A percentile compares a stretch with the other conserved stretches of the same genome.
Evolutionary conservation across 2,113 vertebrate species (phyloP).

Genomic region (Ranitomeya imitator): DNA sequence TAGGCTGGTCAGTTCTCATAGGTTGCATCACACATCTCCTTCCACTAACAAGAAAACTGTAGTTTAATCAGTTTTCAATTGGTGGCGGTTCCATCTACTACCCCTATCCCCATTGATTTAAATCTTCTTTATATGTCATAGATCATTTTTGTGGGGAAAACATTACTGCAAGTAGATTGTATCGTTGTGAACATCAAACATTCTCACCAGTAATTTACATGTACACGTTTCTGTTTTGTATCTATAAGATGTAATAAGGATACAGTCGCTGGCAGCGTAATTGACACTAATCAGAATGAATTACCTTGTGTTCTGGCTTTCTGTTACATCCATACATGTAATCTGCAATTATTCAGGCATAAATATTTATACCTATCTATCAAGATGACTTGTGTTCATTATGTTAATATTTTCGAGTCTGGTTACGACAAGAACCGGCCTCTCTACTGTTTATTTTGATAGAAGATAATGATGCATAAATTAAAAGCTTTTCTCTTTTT

Average conservation of each 20-base stretch:
- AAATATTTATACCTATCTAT: slow-evolving; percentile 33
- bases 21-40: no score
- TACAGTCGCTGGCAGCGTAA: neutral
- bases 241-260: neutral
- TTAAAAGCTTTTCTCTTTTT: slow-evolving; percentile 10
- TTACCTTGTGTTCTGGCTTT: neutral
- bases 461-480: slow-evolving; percentile 32
- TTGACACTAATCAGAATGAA: slow-evolving; percentile 17
- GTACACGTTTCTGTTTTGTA: neutral
- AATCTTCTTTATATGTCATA: neutral
- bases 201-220: neutral
- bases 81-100: no score
- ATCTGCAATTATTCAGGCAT: neutral
- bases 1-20: no score
- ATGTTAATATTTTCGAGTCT: slow-evolving; percentile 8
- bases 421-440: neutral
- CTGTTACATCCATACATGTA: neutral
- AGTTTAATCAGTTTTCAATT: no score
- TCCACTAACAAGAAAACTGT: no score
- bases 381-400: slow-evolving; percentile 26
- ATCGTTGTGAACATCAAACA: neutral
- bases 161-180: neutral
- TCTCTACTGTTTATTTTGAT: neutral
- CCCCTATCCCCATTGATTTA: neutral
- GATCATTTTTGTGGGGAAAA: no score